Evolutionary conservation across 2,888 invertebrate genomes (phyloP), one percentile per base, ranked within the genome.

Genomic region (Crocallis elinguaria): DNA sequence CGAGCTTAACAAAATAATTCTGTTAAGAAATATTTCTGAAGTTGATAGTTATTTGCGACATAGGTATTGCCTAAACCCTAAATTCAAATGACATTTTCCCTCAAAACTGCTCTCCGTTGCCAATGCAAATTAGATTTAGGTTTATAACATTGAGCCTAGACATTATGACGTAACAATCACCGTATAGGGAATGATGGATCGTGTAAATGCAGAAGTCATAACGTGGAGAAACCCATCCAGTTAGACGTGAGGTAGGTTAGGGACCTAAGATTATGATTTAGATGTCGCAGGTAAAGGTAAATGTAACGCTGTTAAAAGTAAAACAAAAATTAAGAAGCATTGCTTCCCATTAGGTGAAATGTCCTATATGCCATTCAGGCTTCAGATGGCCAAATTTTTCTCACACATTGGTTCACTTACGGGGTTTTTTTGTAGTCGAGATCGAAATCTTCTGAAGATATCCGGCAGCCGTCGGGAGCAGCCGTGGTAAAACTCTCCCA

Each of bases 171-270:
- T 6, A 44, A 45, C 9, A 32, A 13, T 9, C 3, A 38, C 37
- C 39, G 19, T 30, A 17, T 30, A 30, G 12, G 30, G 48, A 8
- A 48, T 48, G 32, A 39, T 39, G 23, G 37, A 48, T 17, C 23
- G 12, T 42, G n/a, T 33, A 25, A 30, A 38, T 46, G 37, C 30
- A 7, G 29, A n/a, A 19, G 30, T 37, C 13, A 37, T 13, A 36
- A 1, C 7, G 16, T 8, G 21, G 46, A 38, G 9, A 38, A 38
- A 38, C 11, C 37, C 46, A 32, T 19, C 19, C 14, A 30, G 30
- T 46, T 30, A 6, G 13, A 29, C 37, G 30, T 30, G 29, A 29
- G 13, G 37, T 38, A 30, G 21, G 42, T 33, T 12, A 27, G 7
- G 27, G 3, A 19, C 19, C 19, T 25, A 23, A 6, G 5, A 8